These are phyloP conservation scores for Globodera ellingtonae DNA, from an alignment of 1,140 invertebrate genomes.

Conservation along the genomic window DNA sequence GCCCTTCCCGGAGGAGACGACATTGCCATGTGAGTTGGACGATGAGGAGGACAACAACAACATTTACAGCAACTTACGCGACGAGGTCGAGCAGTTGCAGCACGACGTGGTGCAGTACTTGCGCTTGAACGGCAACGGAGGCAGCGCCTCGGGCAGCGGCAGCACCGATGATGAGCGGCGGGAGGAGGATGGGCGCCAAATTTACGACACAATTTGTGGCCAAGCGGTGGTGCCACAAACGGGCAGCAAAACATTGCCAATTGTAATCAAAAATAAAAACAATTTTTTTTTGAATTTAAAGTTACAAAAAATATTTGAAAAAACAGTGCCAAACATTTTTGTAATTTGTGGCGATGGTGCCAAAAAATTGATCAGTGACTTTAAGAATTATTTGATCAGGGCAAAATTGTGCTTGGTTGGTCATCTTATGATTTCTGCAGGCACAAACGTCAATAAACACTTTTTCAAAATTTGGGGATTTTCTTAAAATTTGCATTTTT, in stretches of 20 bases:
- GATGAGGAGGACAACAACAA: conserved; percentile 27
- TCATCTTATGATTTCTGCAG: too few species aligned
- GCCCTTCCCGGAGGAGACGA: conserved; percentile 28
- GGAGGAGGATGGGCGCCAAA: conserved; percentile 40
- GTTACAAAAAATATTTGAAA: too few species aligned
- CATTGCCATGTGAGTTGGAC: conserved; percentile 1
- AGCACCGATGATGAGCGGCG: conserved; percentile 10
- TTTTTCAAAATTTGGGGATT: too few species aligned
- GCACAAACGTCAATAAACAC: too few species aligned
- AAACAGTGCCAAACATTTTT: too few species aligned
- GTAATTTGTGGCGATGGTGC: too few species aligned
- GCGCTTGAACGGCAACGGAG: neutral
- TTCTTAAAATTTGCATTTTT: neutral
- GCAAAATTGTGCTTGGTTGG: too few species aligned
- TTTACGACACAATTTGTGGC: conserved; percentile 44
- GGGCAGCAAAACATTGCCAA: conserved; percentile 16
- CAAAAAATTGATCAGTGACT: too few species aligned
- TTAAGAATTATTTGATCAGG: too few species aligned
- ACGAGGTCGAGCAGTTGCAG: conserved; percentile 28
- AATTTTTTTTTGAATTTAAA: conserved; percentile 20
- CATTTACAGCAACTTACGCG: conserved; percentile 44
- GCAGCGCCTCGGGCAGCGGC: neutral
- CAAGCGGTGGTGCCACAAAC: conserved; percentile 13
- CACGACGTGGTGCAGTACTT: neutral
- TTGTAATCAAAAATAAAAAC: conserved; percentile 26